These are phyloP conservation scores for Amphiprion ocellaris DNA, from an alignment of 2,113 vertebrate genomes.

Conservation along the genomic window DNA sequence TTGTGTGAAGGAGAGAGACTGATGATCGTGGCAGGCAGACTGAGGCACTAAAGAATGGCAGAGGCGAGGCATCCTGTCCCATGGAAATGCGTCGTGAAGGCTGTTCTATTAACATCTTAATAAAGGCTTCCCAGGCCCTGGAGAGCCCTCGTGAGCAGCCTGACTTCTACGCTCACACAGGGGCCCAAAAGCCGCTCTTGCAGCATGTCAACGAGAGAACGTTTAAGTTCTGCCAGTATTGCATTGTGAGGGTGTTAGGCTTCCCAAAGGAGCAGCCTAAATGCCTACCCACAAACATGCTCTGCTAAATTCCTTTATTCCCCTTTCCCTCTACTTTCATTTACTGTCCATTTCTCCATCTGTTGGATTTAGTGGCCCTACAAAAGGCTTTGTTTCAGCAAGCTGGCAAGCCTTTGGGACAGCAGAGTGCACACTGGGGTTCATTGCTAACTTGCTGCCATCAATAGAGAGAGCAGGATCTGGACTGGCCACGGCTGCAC, in stretches of 20 bases:
- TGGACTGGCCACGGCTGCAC: constrained; percentile 40
- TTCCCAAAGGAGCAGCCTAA: constrained; percentile 74
- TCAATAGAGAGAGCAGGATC: constrained; percentile 63
- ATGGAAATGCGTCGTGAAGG: constrained; percentile 84
- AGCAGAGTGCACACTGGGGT: constrained; percentile 62
- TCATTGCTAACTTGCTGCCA: constrained; percentile 68
- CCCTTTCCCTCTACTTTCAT: constrained; percentile 74
- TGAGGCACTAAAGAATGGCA: constrained; percentile 69
- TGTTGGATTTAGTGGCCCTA: constrained; percentile 78
- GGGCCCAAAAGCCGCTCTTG: constrained; percentile 59
- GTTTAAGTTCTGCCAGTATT: constrained; percentile 72
- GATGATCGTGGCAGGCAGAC: constrained; percentile 74
- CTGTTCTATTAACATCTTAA: constrained; percentile 87
- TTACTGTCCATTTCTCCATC: constrained; percentile 85
- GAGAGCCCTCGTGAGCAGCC: constrained; percentile 74
- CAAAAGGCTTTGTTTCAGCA: constrained; percentile 84
- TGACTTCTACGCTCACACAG: constrained; percentile 59
- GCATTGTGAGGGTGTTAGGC: constrained; percentile 76
- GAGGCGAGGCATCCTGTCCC: constrained; percentile 72
- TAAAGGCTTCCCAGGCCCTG: constrained; percentile 78
- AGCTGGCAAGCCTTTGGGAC: constrained; percentile 75
- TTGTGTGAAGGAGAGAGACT: constrained; percentile 71
- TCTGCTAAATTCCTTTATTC: constrained; percentile 77
- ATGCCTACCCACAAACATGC: constrained; percentile 66
- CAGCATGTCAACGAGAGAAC: constrained; percentile 66